Evolutionary conservation across 2,888 invertebrate species (phyloP), one percentile per base, ranked within the genome.

Genomic region (Eustalomyia histrio): DNA sequence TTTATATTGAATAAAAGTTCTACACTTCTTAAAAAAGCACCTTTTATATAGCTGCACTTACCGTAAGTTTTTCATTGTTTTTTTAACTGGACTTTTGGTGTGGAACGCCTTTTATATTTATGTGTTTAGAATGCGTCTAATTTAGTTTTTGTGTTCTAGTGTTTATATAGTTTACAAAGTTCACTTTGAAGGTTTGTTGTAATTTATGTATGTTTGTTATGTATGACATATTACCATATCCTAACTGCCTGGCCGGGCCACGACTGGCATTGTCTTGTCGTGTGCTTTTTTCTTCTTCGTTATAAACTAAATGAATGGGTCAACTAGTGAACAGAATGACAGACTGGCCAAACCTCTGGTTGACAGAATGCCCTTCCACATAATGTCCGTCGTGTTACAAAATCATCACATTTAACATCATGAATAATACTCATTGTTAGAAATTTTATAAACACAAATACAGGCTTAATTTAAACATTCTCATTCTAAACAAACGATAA

Each of bases 361-460:
- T 61, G 24, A 21, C 71, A 52, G 61, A 71, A 55, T 68, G 53
- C n/a, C 43, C 33, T 61, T 43, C 43, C 14, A 24, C 24, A 71
- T 53, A 33, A 61, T 60, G 9, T 61, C 14, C 12, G 53, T 53
- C 18, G 50, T 60, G 43, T 75, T 21, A 53, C 18, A 61, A 61
- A 39, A 35, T 60, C 67, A 68, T 75, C 47, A 33, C 33, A 57
- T 53, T 71, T 61, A 71, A 71, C 33, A 18, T 53, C 61, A 71
- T 61, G 69, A 71, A 71, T 60, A 71, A 52, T 52, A 60, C 4
- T 21, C 21, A 2, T 52, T 50, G 18, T 52, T 10, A 12, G 24
- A 24, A 39, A 55, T 53, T 67, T 33, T 65, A 35, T 52, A n/a
- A 65, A 52, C 53, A 65, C 53, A 53, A 35, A 35, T 65, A 18